These are phyloP conservation scores for Oryzias javanicus DNA, from an alignment of 2,113 vertebrate genomes.

Conservation along the genomic window DNA sequence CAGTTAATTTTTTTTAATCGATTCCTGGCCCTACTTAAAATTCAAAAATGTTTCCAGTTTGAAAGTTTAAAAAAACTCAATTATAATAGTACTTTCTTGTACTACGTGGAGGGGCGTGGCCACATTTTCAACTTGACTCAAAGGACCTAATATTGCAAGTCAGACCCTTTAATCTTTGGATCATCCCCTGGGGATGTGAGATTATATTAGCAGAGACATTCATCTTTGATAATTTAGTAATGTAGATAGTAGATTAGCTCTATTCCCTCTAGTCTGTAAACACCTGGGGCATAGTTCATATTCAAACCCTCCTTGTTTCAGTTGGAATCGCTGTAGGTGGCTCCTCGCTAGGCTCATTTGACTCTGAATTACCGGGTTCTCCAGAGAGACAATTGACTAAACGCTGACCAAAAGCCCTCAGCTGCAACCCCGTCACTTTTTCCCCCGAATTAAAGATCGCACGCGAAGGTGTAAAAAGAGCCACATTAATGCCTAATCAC, in stretches of 20 bases:
- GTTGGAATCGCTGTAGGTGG: conserved; percentile 56
- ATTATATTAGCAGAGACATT: conserved; percentile 77
- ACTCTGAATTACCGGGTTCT: conserved; percentile 57
- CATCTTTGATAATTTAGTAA: conserved; percentile 78
- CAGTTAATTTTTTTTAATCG: no score
- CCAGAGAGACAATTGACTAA: conserved; percentile 41
- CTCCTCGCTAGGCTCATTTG: conserved; percentile 54
- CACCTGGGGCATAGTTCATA: conserved; percentile 83
- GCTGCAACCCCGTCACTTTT: conserved; percentile 1
- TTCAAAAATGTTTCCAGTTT: no score
- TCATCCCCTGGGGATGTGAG: conserved; percentile 66
- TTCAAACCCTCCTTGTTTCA: conserved; percentile 69
- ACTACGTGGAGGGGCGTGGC: conserved; percentile 34
- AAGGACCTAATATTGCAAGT: conserved; percentile 57
- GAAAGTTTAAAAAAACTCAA: no score
- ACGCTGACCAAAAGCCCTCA: conserved; percentile 55
- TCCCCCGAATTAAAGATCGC: conserved; percentile 36
- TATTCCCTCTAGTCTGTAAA: conserved; percentile 70
- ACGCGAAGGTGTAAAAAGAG: conserved; percentile 57
- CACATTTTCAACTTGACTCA: conserved; percentile 62
- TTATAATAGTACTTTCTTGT: background rate
- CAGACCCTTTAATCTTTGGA: conserved; percentile 71
- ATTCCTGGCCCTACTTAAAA: no score
- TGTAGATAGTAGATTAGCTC: conserved; percentile 75
- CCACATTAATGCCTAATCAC: conserved; percentile 61